Evolutionary conservation across 2,888 invertebrate genomes (phyloP), one percentile per base, ranked within the genome.

Genomic region (Caenorhabditis zanzibari): DNA sequence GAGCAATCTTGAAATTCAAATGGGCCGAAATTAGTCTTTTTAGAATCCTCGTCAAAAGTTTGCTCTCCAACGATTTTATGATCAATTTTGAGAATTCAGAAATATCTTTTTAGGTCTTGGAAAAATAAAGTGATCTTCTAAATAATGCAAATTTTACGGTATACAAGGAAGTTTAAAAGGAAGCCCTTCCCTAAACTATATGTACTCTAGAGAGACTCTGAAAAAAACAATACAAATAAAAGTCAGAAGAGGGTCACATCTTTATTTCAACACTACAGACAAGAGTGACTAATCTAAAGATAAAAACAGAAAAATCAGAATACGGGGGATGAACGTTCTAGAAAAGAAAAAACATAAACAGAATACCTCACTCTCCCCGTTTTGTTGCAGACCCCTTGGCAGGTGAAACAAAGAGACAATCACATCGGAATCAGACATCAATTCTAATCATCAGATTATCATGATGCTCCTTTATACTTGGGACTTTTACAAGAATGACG

Each of bases 401-500:
- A 47, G 47, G 47, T 47, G 47, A 4, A 28, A n/a, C n/a, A 26
- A 56, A 16, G 32, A 32, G 32, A 19, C 47, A 47, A 2, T n/a
- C n/a, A 19, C 47, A 47, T 38, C n/a, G 47, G n/a, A n/a, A 47
- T 19, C 47, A 47, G 47, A 47, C 47, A 47, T 47, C 47, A 47
- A 19, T 19, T n/a, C 19, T 47, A 47, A 47, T 47, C 47, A 47
- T 52, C 49, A 52, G 19, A 32, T 32, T 4, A 7, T 32, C 32
- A 19, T 47, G 47, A 47, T 47, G 47, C n/a, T 47, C 7, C 47
- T 19, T 19, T n/a, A 19, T 47, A 19, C 19, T 47, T 47, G 19
- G 10, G n/a, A n/a, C 0, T 9, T 19, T 19, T 47, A 19, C 47
- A 47, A 47, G 19, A 47, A 47, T 47, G 47, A 47, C 4, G 19